Evolutionary conservation across 37 sponge, comb jelly and placozoan species (phyloP).

Genomic region (Aplysina aerophoba): DNA sequence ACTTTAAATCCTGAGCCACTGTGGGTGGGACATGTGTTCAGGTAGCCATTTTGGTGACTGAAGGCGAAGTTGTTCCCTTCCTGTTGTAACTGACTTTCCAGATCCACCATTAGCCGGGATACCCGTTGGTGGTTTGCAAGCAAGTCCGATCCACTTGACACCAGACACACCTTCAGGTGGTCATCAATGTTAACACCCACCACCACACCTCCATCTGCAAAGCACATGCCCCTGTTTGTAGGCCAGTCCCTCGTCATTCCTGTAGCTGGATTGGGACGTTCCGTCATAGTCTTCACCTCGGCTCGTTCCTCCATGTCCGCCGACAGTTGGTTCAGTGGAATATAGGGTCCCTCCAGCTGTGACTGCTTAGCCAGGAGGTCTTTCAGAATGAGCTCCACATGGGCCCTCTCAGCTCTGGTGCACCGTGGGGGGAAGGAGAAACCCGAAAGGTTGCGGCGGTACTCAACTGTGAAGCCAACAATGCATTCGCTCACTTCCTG

Average conservation of each 20-base stretch:
- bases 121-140: not conserved
- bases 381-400: not conserved
- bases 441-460: not conserved
- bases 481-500: not conserved
- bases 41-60: not conserved
- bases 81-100: not conserved
- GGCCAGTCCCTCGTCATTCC: constrained; percentile 10
- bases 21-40: not conserved
- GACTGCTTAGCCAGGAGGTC: not conserved
- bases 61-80: not conserved
- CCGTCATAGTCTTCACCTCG: not conserved
- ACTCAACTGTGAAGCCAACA: not conserved
- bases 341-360: not conserved
- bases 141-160: not conserved
- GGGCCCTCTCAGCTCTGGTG: not conserved
- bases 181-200: not conserved
- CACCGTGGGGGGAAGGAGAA: constrained; percentile 3
- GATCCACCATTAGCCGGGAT: not conserved
- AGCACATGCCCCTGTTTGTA: not conserved
- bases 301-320: not conserved
- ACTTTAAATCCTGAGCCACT: not conserved
- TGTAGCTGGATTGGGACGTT: not conserved
- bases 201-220: not conserved
- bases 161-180: not conserved
- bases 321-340: not conserved